These are phyloP conservation scores for Aythya baeri DNA, from an alignment of 2,113 vertebrate species.

Conservation along the genomic window DNA sequence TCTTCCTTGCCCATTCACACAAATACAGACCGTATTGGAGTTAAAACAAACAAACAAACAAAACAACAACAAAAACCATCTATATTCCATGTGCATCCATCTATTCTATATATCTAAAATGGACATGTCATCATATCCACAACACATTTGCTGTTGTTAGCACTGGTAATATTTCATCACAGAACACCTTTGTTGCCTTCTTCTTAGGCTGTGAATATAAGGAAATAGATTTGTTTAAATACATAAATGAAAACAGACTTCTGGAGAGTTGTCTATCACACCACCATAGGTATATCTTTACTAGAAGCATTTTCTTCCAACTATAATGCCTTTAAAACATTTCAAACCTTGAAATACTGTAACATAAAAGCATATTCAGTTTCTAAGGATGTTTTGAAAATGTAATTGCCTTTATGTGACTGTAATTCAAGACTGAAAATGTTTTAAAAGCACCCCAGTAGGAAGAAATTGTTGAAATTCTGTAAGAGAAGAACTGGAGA, in stretches of 20 bases:
- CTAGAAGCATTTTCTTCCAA: background rate
- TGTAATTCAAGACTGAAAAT: constrained; percentile 6
- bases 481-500: background rate
- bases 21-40: background rate
- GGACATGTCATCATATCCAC: background rate
- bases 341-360: constrained; percentile 2
- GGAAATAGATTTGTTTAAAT: background rate
- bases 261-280: background rate
- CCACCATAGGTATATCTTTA: background rate
- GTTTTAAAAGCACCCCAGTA: background rate
- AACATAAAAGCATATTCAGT: background rate
- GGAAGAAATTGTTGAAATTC: background rate
- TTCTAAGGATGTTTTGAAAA: constrained; percentile 6
- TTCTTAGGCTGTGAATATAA: background rate
- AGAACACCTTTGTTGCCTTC: background rate
- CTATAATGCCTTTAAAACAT: background rate
- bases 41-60: background rate
- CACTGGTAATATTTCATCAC: background rate
- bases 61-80: background rate
- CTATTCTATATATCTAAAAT: background rate
- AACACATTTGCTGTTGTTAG: background rate
- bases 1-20: background rate
- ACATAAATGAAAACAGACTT: background rate
- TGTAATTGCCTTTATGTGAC: background rate
- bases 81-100: background rate